A percentile compares a stretch with the other conserved stretches of the same genome.
Evolutionary conservation across 2,113 vertebrate species (phyloP).

Genomic region (Catharus minimus): DNA sequence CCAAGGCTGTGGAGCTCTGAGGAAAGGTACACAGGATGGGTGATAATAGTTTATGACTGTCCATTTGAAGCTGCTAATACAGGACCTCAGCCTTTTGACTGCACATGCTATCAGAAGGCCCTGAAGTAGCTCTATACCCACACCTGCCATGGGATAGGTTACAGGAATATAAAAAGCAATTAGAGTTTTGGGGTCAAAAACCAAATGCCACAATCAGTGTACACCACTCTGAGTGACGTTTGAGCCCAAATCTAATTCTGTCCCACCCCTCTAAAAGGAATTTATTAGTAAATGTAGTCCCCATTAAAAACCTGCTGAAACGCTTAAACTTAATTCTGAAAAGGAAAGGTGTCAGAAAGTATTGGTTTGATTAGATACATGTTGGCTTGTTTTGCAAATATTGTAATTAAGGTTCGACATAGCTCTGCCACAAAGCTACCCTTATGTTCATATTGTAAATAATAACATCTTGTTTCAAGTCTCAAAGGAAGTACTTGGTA

Average conservation of each 20-base stretch:
- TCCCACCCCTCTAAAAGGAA: rapidly evolving
- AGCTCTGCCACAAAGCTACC: neutral
- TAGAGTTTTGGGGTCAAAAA: neutral
- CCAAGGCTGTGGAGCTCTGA: neutral
- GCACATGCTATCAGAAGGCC: neutral
- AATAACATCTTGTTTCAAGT: neutral
- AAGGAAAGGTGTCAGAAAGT: neutral
- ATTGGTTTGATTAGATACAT: neutral
- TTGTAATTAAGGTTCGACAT: neutral
- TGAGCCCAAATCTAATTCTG: neutral
- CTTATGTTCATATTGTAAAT: neutral
- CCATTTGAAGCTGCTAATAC: neutral
- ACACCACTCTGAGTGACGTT: neutral
- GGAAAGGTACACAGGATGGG: neutral
- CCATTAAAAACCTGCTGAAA: neutral
- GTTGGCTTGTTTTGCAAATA: neutral
- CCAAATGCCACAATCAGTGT: rapidly evolving
- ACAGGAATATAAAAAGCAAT: neutral
- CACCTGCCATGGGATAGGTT: neutral
- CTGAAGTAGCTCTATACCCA: neutral
- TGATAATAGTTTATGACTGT: neutral
- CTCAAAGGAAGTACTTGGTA: neutral
- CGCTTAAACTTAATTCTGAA: neutral
- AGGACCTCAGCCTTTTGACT: neutral
- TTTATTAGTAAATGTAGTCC: neutral